Evolutionary conservation across 2,113 vertebrate genomes (phyloP).

Genomic region (Orthonyx spaldingii): DNA sequence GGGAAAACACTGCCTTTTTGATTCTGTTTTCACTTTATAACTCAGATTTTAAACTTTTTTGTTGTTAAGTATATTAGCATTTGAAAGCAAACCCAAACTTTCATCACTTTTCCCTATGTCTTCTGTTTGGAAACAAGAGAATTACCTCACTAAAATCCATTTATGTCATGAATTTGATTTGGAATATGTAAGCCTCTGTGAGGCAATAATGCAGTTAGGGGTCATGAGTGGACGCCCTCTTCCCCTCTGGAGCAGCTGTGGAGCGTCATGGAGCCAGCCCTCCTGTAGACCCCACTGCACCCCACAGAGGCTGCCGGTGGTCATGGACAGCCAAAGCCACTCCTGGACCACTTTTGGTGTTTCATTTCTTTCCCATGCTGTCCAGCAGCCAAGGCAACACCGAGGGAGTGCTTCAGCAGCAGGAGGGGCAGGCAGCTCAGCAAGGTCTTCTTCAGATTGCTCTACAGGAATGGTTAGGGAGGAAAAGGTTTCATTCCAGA

Average conservation of each 20-base stretch:
- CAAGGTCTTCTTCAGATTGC: background rate
- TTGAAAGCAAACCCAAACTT: background rate
- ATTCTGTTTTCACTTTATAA: background rate
- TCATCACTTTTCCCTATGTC: background rate
- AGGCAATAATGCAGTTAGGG: background rate
- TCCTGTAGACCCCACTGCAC: accelerated
- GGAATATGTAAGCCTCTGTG: background rate
- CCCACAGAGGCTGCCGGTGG: background rate
- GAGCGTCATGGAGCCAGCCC: accelerated
- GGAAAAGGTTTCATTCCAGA: background rate
- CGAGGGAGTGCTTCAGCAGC: accelerated
- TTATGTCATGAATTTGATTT: background rate
- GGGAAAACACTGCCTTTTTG: background rate
- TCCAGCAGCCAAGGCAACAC: background rate
- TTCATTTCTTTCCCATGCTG: background rate
- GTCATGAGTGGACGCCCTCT: accelerated
- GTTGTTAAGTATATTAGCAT: background rate
- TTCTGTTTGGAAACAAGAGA: background rate
- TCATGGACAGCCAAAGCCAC: accelerated
- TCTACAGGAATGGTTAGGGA: background rate
- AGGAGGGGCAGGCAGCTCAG: background rate
- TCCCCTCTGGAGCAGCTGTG: background rate
- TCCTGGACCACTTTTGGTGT: background rate
- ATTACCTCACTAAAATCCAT: background rate
- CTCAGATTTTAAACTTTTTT: background rate